Conservation (phyloP, 30 jellyfish, hydroid and myxozoan species). For the Pseudorhiza aurosa region DNA sequence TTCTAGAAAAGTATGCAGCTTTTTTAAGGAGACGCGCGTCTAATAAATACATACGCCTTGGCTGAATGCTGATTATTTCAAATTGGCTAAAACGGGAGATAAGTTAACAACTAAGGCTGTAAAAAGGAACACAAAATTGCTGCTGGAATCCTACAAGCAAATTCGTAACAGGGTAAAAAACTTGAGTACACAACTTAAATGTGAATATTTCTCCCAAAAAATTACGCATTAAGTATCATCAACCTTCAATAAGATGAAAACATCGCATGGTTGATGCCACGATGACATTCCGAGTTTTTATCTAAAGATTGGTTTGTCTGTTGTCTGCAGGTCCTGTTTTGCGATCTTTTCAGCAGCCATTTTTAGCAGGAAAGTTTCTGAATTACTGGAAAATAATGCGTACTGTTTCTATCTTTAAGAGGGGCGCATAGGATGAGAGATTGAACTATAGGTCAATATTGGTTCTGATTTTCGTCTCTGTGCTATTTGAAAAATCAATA, state of each 20-base stretch:
- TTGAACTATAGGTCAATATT: conserved; percentile 49
- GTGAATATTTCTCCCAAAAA: conserved; percentile 16
- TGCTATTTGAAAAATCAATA: conserved; percentile 13
- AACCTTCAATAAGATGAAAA: background rate
- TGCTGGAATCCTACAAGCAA: conserved; percentile 33
- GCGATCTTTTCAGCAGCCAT: conserved; percentile 6
- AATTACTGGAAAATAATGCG: conserved; percentile 29
- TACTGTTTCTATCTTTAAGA: conserved; percentile 4
- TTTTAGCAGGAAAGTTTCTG: conserved; percentile 9
- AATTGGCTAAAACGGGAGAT: conserved; percentile 19
- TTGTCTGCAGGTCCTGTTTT: conserved; percentile 12
- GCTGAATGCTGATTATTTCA: conserved; percentile 19
- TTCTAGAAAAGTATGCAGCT: too few species aligned
- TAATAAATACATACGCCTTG: conserved; percentile 24
- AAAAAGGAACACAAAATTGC: conserved; percentile 4
- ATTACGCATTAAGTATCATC: background rate
- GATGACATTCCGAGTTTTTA: background rate
- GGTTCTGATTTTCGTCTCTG: conserved; percentile 11
- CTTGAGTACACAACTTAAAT: conserved; percentile 22
- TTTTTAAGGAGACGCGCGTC: too few species aligned
- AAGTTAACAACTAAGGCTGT: conserved; percentile 14
- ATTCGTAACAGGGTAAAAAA: conserved; percentile 6
- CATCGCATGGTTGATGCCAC: background rate
- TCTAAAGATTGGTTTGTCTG: background rate
- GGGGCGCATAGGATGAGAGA: conserved; percentile 22